A percentile compares a stretch with the other conserved stretches of the same genome.
These are phyloP conservation scores for Bungarus multicinctus DNA, from an alignment of 2,113 vertebrate genomes.

Conservation along the genomic window DNA sequence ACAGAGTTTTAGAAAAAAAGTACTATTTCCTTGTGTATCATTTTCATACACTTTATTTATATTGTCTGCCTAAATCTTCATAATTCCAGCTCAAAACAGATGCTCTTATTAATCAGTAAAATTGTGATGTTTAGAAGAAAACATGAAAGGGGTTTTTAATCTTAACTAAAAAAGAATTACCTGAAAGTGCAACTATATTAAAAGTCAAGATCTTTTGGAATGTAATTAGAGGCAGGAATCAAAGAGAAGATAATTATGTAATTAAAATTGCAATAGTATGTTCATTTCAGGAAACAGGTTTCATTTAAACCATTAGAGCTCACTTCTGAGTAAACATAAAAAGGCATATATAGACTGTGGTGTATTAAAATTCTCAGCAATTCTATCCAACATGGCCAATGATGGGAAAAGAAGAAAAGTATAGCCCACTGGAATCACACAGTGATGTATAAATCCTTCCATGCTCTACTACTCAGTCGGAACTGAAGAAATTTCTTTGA, in stretches of 20 bases:
- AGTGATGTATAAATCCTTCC: neutral
- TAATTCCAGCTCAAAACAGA: constrained; percentile 24
- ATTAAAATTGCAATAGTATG: neutral
- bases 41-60: constrained; percentile 17
- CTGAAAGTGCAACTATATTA: neutral
- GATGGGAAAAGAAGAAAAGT: neutral
- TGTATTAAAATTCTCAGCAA: neutral
- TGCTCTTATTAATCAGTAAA: neutral
- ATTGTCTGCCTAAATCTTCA: constrained; percentile 18
- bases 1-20: constrained; percentile 20
- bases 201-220: neutral
- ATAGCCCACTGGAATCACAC: neutral
- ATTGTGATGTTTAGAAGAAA: neutral
- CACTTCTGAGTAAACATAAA: neutral
- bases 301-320: neutral
- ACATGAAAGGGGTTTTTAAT: constrained; percentile 1
- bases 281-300: neutral
- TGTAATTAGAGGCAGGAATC: neutral
- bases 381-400: neutral
- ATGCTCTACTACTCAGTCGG: neutral
- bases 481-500: neutral
- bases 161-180: constrained; percentile 12
- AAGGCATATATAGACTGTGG: neutral
- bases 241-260: constrained; percentile 17
- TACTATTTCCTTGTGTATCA: constrained; percentile 28